phyloP scores from a whole-genome alignment of 2,888 invertebrate genomes.

The Agrilus mali region DNA sequence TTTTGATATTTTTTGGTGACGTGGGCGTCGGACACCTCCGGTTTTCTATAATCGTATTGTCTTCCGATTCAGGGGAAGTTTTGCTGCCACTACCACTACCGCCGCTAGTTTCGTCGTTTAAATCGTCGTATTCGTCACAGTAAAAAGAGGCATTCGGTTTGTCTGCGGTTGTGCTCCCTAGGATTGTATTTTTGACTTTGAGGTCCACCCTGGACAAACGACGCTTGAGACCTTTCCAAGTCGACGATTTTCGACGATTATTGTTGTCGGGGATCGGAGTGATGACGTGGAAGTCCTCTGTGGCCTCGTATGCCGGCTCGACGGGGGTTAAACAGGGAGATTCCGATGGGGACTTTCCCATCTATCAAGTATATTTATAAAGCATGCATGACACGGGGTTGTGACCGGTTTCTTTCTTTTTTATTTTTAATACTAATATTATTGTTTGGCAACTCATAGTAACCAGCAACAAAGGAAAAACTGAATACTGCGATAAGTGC shows the following conservation, averaged over 20 bases:
- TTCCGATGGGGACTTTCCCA: conserved; percentile 30
- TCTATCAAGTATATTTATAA: conserved; percentile 16
- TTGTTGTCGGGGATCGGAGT: conserved; percentile 29
- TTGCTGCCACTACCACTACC: conserved; percentile 24
- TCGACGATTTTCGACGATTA: conserved; percentile 47
- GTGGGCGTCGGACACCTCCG: conserved; percentile 5
- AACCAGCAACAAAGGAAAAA: conserved; percentile 24
- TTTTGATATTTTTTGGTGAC: conserved; percentile 5
- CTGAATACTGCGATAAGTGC: too few relatives aligned
- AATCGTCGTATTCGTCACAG: conserved; percentile 21
- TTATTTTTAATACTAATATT: too few relatives aligned
- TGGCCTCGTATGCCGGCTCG: conserved; percentile 36
- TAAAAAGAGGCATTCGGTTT: conserved; percentile 33
- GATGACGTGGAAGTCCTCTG: conserved; percentile 28
- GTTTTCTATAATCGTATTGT: conserved; percentile 27
- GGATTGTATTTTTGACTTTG: conserved; percentile 56
- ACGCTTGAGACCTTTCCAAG: conserved; percentile 70
- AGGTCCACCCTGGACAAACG: conserved; percentile 70
- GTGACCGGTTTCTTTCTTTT: too few relatives aligned
- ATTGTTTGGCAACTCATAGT: conserved; percentile 23
- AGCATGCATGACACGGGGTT: too few relatives aligned
- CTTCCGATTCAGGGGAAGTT: conserved; percentile 28
- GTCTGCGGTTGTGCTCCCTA: conserved; percentile 25
- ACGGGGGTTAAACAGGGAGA: conserved; percentile 36
- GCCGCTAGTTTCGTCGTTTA: conserved; percentile 17